phyloP scores from a whole-genome alignment of 2,113 vertebrate genomes.

The Syrrhaptes paradoxus region DNA sequence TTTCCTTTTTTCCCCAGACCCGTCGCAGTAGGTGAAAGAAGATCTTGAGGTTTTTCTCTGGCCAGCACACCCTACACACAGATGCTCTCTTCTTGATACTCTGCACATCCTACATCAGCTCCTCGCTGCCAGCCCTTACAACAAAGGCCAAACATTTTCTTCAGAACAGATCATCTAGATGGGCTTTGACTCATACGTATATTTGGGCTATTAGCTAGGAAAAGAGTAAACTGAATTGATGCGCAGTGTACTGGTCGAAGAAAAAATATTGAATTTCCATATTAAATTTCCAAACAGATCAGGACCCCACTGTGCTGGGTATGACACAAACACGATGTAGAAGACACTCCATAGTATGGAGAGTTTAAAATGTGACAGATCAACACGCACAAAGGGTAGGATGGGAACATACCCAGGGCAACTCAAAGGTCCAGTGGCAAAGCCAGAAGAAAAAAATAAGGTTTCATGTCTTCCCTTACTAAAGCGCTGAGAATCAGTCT shows the following conservation, averaged over 20 bases:
- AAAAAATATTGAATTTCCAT: background rate
- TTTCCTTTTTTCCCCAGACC: background rate
- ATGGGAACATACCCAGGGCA: background rate
- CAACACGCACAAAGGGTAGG: background rate
- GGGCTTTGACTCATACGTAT: background rate
- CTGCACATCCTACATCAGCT: background rate
- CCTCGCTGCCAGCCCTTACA: background rate
- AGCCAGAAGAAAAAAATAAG: background rate
- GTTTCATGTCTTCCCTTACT: background rate
- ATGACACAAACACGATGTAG: background rate
- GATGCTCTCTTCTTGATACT: background rate
- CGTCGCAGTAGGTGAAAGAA: background rate
- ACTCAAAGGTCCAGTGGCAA: background rate
- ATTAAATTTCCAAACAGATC: background rate
- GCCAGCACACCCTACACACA: too few relatives aligned
- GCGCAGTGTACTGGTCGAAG: fast-evolving
- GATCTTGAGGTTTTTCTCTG: background rate
- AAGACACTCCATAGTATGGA: background rate
- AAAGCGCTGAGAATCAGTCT: background rate
- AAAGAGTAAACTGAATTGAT: background rate
- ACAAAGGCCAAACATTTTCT: background rate
- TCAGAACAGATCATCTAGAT: background rate
- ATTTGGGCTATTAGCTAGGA: background rate
- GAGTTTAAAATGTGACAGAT: background rate
- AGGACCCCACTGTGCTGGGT: background rate